Conservation (phyloP, 2,888 invertebrate genomes). For the Epirrita christyi region DNA sequence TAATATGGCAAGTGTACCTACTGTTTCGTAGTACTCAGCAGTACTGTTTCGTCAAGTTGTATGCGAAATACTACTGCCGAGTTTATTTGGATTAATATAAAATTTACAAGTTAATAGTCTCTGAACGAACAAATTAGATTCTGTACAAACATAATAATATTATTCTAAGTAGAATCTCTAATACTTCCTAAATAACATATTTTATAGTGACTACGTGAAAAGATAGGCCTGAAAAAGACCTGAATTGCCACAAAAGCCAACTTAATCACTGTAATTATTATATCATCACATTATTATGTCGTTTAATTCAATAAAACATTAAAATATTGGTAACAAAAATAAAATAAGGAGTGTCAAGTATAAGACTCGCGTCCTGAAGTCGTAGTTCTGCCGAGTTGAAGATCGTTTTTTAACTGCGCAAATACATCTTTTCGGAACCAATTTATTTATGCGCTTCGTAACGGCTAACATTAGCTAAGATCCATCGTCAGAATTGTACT, state of each 20-base stretch:
- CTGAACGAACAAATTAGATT: neutral
- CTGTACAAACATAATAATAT: neutral
- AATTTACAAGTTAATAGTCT: neutral
- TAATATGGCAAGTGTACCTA: neutral
- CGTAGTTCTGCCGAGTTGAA: too few species aligned
- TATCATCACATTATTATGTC: conserved; percentile 13
- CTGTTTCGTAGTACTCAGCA: too few species aligned
- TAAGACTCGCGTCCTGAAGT: too few species aligned
- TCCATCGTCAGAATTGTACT: too few species aligned
- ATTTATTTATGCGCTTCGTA: too few species aligned
- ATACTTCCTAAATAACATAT: neutral
- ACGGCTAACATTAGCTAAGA: too few species aligned
- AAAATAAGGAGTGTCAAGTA: neutral
- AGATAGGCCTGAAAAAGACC: conserved; percentile 13
- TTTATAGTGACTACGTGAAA: neutral
- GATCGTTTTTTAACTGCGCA: too few species aligned
- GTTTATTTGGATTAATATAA: too few species aligned
- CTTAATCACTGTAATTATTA: conserved; percentile 1
- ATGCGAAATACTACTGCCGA: too few species aligned
- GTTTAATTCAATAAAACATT: neutral
- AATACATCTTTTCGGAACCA: too few species aligned
- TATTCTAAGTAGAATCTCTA: neutral
- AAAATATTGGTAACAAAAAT: conserved; percentile 11
- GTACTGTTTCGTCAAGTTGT: too few species aligned
- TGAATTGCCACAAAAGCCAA: conserved; percentile 5